phyloP scores from a whole-genome alignment of 2,113 vertebrate genomes.

The Alligator sinensis region DNA sequence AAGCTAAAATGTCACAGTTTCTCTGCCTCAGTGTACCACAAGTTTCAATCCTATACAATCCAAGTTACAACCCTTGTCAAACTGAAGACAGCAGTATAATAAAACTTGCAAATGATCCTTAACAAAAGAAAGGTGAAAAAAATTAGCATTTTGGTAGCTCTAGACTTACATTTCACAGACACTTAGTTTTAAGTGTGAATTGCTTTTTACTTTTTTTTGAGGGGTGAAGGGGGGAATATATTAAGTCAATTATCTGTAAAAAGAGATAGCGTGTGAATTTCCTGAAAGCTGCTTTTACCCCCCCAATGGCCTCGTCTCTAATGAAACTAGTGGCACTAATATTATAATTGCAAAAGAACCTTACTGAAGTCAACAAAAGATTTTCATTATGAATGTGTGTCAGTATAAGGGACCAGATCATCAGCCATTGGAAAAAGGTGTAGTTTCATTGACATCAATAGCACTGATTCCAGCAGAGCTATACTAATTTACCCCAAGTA shows the following conservation, averaged over 20 bases:
- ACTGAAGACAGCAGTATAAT: neutral
- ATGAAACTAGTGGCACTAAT: neutral
- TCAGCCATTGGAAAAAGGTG: neutral
- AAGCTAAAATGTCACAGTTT: neutral
- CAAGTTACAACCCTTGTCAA: neutral
- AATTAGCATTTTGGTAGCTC: rapidly evolving
- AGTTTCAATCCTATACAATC: neutral
- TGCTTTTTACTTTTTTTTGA: neutral
- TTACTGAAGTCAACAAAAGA: neutral
- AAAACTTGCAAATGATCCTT: neutral
- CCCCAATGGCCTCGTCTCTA: neutral
- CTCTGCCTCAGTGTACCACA: neutral
- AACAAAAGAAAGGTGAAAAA: neutral
- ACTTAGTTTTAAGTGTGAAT: neutral
- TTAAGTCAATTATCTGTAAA: neutral
- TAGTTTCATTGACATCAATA: neutral
- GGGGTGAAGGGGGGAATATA: neutral
- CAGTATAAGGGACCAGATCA: neutral
- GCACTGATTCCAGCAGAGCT: neutral
- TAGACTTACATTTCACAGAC: neutral
- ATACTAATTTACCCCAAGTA: neutral
- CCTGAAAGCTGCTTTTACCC: neutral
- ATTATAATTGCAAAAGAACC: rapidly evolving
- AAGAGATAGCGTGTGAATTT: neutral
- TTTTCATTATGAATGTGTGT: no score